Percentiles rank a stretch among this genome's conserved stretches.
Conservation (phyloP, 2,113 vertebrate species). For the Morone saxatilis region DNA sequence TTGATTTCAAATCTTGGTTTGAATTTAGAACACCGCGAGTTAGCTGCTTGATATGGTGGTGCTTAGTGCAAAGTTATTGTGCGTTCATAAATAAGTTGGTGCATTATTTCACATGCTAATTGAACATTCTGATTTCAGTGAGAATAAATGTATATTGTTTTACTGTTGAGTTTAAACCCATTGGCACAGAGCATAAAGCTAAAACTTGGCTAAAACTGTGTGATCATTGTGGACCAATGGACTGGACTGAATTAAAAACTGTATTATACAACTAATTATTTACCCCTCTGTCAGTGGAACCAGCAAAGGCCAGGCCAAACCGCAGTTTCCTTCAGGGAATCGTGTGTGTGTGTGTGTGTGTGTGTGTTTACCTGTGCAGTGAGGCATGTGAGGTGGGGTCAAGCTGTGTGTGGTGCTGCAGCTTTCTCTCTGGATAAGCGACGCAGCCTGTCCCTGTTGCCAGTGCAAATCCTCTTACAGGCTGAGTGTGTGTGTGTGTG, state of each 20-base stretch:
- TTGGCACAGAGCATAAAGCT: not conserved
- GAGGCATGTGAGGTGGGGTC: conserved; percentile 49
- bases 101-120: not conserved
- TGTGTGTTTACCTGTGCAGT: conserved; percentile 36
- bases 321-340: conserved; percentile 11
- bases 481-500: conserved; percentile 32
- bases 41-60: not conserved
- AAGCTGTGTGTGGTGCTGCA: conserved; percentile 54
- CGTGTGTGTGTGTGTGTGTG: conserved; percentile 12
- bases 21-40: not conserved
- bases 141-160: conserved; percentile 15
- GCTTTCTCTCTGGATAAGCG: conserved; percentile 61
- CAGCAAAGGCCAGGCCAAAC: not conserved
- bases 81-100: not conserved
- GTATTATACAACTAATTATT: conserved; percentile 44
- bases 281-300: not conserved
- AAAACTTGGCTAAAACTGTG: conserved; percentile 2
- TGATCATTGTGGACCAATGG: not conserved
- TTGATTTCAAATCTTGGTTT: not conserved
- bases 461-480: conserved; percentile 78
- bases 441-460: conserved; percentile 56
- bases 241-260: conserved; percentile 14
- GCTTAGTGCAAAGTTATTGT: not conserved
- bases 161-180: conserved; percentile 2
- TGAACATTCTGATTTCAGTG: not conserved